phyloP scores from a whole-genome alignment of 2,113 vertebrate species.

The Tichodroma muraria region DNA sequence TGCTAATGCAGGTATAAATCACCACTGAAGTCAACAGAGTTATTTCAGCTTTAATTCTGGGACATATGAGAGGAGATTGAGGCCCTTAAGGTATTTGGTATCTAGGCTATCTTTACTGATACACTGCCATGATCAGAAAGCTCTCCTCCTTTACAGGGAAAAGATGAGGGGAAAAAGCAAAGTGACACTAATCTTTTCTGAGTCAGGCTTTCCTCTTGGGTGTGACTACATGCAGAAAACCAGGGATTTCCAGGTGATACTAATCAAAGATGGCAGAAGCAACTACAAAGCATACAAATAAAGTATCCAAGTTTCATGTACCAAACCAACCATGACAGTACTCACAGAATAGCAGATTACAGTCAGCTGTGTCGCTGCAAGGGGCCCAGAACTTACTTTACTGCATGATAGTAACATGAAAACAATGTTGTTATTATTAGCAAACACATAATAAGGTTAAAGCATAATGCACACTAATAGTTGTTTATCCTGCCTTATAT shows the following conservation, averaged over 20 bases:
- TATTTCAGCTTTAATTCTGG: conserved; percentile 10
- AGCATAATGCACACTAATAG: not conserved
- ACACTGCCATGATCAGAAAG: conserved; percentile 44
- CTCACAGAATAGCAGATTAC: not conserved
- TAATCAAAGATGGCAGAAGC: conserved; percentile 55
- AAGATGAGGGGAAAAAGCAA: conserved; percentile 42
- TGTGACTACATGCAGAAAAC: conserved; percentile 54
- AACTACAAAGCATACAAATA: conserved; percentile 54
- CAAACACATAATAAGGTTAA: not conserved
- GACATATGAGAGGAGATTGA: not conserved
- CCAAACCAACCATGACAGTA: not conserved
- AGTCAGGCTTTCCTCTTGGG: conserved; percentile 48
- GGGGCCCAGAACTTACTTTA: not conserved
- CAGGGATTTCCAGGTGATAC: conserved; percentile 49
- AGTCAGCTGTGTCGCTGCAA: not conserved
- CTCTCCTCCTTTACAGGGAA: conserved; percentile 38
- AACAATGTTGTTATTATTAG: not conserved
- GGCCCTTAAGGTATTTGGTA: conserved; percentile 39
- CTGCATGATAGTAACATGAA: not conserved
- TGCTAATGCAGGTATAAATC: not conserved
- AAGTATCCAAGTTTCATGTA: conserved; percentile 22
- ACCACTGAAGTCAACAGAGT: not conserved
- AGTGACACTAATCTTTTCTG: conserved; percentile 59
- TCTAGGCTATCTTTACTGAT: conserved; percentile 12
- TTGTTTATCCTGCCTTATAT: not conserved